Conservation (phyloP, 1,140 invertebrate genomes). For the Zaprionus nigranus region DNA sequence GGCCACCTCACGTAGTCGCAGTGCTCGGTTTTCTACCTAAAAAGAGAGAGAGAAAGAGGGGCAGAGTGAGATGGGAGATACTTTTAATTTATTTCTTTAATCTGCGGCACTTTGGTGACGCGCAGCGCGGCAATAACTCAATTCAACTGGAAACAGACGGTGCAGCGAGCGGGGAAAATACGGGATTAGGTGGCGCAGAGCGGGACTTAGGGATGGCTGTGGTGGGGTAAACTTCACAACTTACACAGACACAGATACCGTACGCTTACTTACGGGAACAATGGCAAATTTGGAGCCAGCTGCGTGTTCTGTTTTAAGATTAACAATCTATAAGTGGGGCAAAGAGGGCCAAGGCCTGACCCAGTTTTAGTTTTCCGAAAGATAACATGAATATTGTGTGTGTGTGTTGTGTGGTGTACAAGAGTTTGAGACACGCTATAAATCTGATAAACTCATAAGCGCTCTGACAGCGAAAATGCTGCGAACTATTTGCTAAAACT, state of each 20-base stretch:
- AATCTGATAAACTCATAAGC: slow-evolving; percentile 11
- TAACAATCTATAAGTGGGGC: slow-evolving; percentile 67
- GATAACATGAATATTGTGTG: not conserved
- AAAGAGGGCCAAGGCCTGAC: slow-evolving; percentile 43
- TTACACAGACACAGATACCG: not conserved
- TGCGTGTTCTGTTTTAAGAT: slow-evolving; percentile 42
- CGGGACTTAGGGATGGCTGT: not conserved
- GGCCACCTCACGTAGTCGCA: slow-evolving; percentile 87
- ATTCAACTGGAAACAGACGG: slow-evolving; percentile 53
- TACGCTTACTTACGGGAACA: not conserved
- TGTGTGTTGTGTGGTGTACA: not conserved
- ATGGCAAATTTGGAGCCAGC: not conserved
- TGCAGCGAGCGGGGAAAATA: not conserved
- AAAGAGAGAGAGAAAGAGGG: slow-evolving; percentile 1
- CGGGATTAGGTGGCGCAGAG: not conserved
- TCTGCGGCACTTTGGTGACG: slow-evolving; percentile 71
- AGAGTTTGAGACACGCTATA: not conserved
- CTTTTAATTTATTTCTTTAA: slow-evolving; percentile 81
- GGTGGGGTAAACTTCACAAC: not conserved
- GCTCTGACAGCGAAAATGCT: not conserved
- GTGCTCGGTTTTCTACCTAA: slow-evolving; percentile 89
- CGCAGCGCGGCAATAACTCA: slow-evolving; percentile 66
- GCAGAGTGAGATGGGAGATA: slow-evolving; percentile 1
- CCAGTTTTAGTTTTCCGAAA: slow-evolving; percentile 41
- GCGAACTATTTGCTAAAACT: not conserved